Conservation (phyloP, 2,888 invertebrate genomes). For the Lordiphosa fenestrarum region DNA sequence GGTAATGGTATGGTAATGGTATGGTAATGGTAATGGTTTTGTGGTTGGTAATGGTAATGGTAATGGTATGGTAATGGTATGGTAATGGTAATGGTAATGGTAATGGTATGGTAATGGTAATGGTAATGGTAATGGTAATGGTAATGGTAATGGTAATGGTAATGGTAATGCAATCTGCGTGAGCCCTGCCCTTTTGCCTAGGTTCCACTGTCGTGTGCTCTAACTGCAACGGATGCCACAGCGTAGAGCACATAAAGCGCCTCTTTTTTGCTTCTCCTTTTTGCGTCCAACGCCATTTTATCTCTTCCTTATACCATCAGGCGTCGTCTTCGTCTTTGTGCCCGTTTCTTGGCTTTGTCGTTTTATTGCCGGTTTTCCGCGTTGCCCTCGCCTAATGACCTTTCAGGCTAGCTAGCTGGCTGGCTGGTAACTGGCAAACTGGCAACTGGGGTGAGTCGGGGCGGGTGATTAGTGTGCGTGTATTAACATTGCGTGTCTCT, state of each 20-base stretch:
- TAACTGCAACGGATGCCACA: conserved; percentile 20
- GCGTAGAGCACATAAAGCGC: conserved; percentile 61
- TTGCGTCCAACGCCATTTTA: conserved; percentile 47
- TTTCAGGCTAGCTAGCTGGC: conserved; percentile 28
- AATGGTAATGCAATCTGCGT: too few relatives aligned
- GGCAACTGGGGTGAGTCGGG: conserved; percentile 14
- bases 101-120: too few relatives aligned
- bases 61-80: too few relatives aligned
- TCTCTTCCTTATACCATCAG: conserved; percentile 58
- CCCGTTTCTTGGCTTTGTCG: conserved; percentile 41
- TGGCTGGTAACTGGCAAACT: too few relatives aligned
- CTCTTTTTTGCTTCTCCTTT: conserved; percentile 21
- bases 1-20: too few relatives aligned
- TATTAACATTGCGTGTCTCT: conserved; percentile 53
- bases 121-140: too few relatives aligned
- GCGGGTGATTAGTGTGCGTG: conserved; percentile 58
- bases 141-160: too few relatives aligned
- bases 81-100: too few relatives aligned
- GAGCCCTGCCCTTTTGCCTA: too few relatives aligned
- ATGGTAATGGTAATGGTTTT: too few relatives aligned
- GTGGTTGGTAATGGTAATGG: too few relatives aligned
- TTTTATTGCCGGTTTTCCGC: conserved; percentile 58
- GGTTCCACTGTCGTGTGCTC: neutral
- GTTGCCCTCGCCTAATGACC: conserved; percentile 64
- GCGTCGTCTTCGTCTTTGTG: conserved; percentile 47